Percentiles rank a stretch among this genome's conserved stretches.
phyloP scores from a whole-genome alignment of 1,140 invertebrate genomes.

The Philotrypesis tridentata region DNA sequence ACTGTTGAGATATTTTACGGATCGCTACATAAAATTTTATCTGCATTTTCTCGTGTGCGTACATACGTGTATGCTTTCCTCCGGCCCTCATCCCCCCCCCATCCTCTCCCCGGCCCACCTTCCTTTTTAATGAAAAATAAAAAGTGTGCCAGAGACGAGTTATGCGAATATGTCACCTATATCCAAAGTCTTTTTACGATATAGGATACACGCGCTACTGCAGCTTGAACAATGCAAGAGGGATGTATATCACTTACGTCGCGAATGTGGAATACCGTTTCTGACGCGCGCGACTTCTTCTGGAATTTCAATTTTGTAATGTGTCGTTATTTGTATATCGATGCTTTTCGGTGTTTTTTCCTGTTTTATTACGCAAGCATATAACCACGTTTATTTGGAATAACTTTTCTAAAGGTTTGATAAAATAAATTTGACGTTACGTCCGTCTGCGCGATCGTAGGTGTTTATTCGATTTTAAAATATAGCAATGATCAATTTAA shows the following conservation, averaged over 20 bases:
- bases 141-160: constrained; percentile 15
- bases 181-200: neutral
- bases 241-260: neutral
- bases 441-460: neutral
- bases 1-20: constrained; percentile 18
- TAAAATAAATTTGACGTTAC: neutral
- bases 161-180: neutral
- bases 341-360: neutral
- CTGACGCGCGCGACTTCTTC: constrained; percentile 16
- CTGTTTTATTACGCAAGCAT: neutral
- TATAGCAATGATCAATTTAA: neutral
- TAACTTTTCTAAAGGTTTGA: neutral
- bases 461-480: neutral
- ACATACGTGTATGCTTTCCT: neutral
- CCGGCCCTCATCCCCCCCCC: no score
- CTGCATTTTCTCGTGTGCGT: neutral
- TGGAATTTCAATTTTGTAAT: neutral
- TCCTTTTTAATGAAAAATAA: constrained; percentile 12
- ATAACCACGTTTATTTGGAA: neutral
- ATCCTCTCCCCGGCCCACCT: no score
- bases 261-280: neutral
- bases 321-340: neutral
- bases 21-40: constrained; percentile 33
- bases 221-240: neutral
- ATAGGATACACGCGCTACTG: neutral